phyloP scores from a whole-genome alignment of 2,888 invertebrate species.

The Xanthorhoe spadicearia region DNA sequence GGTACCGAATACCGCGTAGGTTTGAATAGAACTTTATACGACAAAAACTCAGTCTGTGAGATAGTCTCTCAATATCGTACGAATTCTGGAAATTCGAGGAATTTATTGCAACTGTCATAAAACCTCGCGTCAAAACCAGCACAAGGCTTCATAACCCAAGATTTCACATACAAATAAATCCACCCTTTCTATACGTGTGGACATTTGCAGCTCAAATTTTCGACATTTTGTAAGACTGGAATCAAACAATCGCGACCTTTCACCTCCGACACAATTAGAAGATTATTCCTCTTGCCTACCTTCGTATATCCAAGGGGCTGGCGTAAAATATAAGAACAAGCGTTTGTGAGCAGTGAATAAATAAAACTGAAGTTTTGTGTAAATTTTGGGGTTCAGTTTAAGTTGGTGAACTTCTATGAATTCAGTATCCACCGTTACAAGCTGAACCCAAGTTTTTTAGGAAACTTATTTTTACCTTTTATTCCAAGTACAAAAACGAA shows the following conservation, averaged over 20 bases:
- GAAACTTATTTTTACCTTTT: too few relatives aligned
- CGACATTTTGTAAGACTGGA: constrained; percentile 44
- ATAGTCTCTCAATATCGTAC: neutral
- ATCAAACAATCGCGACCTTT: constrained; percentile 61
- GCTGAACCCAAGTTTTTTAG: too few relatives aligned
- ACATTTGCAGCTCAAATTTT: constrained; percentile 5
- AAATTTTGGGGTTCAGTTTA: too few relatives aligned
- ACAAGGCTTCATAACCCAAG: neutral
- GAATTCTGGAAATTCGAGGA: neutral
- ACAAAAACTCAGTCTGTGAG: neutral
- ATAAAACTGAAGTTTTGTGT: too few relatives aligned
- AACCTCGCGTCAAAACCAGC: neutral
- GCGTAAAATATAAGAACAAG: constrained; percentile 38
- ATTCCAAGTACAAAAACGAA: too few relatives aligned
- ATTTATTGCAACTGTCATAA: constrained; percentile 1
- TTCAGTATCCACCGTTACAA: too few relatives aligned
- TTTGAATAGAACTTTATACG: too few relatives aligned
- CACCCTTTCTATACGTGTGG: neutral
- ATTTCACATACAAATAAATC: constrained; percentile 2
- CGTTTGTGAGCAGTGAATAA: constrained; percentile 3
- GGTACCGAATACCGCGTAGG: too few relatives aligned
- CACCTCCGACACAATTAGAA: constrained; percentile 69
- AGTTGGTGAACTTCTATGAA: too few relatives aligned
- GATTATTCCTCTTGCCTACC: constrained; percentile 69
- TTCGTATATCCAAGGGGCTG: constrained; percentile 54